Conservation (phyloP, 2,888 invertebrate genomes). For the Eupithecia exiguata region DNA sequence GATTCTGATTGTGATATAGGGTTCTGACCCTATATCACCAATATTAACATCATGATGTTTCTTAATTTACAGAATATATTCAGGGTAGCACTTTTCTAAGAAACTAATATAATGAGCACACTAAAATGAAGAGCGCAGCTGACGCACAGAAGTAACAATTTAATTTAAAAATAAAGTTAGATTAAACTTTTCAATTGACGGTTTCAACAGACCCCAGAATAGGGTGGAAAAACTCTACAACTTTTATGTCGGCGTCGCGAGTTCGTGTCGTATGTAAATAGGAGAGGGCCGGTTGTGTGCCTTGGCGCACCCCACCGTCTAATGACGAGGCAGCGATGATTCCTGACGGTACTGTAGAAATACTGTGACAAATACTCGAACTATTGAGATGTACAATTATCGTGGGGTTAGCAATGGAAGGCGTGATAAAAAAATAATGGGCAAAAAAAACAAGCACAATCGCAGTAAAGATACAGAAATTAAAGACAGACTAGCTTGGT, state of each 20-base stretch:
- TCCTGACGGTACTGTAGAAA: background rate
- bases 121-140: background rate
- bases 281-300: conserved; percentile 35
- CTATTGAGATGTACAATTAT: background rate
- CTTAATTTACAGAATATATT: background rate
- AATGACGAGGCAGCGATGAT: conserved; percentile 25
- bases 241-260: conserved; percentile 38
- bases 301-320: conserved; percentile 34
- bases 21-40: too few relatives aligned
- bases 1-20: background rate
- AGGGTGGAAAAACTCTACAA: conserved; percentile 19
- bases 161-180: conserved; percentile 14
- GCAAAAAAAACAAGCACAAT: background rate
- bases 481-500: too few relatives aligned
- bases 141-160: background rate
- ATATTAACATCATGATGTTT: too few relatives aligned
- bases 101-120: background rate
- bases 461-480: too few relatives aligned
- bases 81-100: background rate
- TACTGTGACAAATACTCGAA: background rate
- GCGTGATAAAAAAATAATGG: background rate
- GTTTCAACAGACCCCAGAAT: conserved; percentile 20
- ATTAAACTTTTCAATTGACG: conserved; percentile 24
- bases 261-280: conserved; percentile 45
- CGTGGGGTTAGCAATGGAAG: background rate